Evolutionary conservation across 2,888 invertebrate species (phyloP).

Genomic region (Amorpha juglandis): DNA sequence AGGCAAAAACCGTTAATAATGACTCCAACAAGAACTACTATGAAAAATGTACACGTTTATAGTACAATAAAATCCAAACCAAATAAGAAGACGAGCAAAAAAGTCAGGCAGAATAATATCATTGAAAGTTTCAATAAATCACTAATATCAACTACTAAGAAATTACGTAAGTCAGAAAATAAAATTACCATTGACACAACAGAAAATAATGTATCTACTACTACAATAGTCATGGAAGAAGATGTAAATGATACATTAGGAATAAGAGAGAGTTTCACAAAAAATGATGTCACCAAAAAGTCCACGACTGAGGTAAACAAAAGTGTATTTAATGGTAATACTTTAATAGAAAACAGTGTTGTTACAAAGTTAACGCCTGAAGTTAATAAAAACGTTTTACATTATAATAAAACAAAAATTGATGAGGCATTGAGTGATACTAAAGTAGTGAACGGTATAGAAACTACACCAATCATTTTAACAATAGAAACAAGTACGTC

Average conservation of each 20-base stretch:
- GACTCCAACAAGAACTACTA: neutral
- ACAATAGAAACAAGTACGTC: neutral
- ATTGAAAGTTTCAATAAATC: neutral
- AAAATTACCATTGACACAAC: constrained; percentile 3
- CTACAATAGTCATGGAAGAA: neutral
- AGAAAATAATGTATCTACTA: constrained; percentile 17
- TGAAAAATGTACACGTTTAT: neutral
- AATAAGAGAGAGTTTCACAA: neutral
- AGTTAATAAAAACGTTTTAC: neutral
- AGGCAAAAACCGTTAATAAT: neutral
- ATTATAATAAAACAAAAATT: neutral
- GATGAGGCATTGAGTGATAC: neutral
- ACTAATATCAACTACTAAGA: constrained; percentile 7
- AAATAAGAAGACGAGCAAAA: neutral
- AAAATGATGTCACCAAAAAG: neutral
- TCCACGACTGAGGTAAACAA: too few species aligned
- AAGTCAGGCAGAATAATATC: too few species aligned
- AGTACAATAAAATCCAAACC: neutral
- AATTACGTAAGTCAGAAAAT: constrained; percentile 1
- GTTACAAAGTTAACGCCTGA: neutral
- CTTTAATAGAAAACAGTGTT: too few species aligned
- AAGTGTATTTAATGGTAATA: too few species aligned
- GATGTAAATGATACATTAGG: neutral
- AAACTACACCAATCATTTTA: neutral
- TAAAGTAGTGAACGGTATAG: neutral